These are phyloP conservation scores for Ciona savignyi DNA, from an alignment of 23 tunicate genomes.

Conservation along the genomic window DNA sequence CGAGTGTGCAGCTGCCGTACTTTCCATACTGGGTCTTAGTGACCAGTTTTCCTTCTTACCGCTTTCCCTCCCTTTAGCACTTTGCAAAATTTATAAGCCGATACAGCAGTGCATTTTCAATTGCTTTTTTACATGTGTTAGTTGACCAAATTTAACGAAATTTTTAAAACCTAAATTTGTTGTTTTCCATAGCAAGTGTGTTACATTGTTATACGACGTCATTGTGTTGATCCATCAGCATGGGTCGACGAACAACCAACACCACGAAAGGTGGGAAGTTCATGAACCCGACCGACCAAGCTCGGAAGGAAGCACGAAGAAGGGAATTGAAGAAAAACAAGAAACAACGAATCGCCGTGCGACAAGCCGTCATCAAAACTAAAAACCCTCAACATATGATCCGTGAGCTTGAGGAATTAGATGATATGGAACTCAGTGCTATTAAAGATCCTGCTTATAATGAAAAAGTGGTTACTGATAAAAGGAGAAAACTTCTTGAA, in stretches of 20 bases:
- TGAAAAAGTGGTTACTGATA: constrained; percentile 90
- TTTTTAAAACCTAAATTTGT: too few relatives aligned
- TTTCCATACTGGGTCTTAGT: too few relatives aligned
- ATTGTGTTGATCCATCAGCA: too few relatives aligned
- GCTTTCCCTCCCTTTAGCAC: too few relatives aligned
- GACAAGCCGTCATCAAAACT: constrained; percentile 95
- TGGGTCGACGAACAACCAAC: constrained; percentile 81
- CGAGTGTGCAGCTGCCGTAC: too few relatives aligned
- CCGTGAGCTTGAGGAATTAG: constrained; percentile 66
- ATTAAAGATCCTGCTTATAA: constrained; percentile 41
- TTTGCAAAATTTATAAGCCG: too few relatives aligned
- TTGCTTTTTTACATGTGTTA: too few relatives aligned
- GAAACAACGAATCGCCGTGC: constrained; percentile 79
- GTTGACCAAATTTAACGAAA: too few relatives aligned
- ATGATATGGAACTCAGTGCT: constrained; percentile 92
- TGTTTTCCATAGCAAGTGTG: too few relatives aligned
- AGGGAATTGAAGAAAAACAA: constrained; percentile 88
- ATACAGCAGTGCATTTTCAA: too few relatives aligned
- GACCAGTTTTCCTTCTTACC: too few relatives aligned
- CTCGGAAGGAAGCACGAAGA: constrained; percentile 89
- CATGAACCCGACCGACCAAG: constrained; percentile 99
- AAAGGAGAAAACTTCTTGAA: constrained; percentile 72
- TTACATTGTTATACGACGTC: too few relatives aligned
- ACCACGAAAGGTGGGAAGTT: constrained; percentile 99
- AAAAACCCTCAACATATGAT: constrained; percentile 91